Conservation (phyloP, 1,140 invertebrate genomes). For the Leptinotarsa undecemlineata region DNA sequence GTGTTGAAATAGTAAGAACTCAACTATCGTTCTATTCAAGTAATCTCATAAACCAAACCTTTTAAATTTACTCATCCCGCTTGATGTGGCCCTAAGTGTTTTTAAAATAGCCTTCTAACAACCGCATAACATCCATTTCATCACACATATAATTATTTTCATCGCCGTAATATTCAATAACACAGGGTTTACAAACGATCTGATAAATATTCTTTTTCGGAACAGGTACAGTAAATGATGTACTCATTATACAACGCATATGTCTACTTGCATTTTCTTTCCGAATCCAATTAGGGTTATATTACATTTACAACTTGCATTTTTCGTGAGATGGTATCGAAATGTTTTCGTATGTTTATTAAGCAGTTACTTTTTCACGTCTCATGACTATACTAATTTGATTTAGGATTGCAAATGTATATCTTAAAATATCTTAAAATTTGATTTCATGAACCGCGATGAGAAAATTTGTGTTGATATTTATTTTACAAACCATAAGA, state of each 20-base stretch:
- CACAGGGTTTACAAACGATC: conserved; percentile 31
- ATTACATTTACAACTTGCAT: conserved; percentile 6
- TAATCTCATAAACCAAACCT: neutral
- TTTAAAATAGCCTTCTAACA: conserved; percentile 31
- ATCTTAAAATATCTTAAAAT: too few relatives aligned
- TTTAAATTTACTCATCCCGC: neutral
- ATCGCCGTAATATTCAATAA: conserved; percentile 35
- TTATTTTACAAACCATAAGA: too few relatives aligned
- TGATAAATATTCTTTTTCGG: conserved; percentile 32
- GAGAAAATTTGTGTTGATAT: too few relatives aligned
- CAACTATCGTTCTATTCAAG: too few relatives aligned
- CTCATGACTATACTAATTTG: too few relatives aligned
- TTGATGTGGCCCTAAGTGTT: conserved; percentile 22
- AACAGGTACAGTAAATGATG: conserved; percentile 23
- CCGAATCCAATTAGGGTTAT: neutral
- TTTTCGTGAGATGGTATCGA: neutral
- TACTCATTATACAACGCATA: conserved; percentile 29
- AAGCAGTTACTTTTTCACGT: too few relatives aligned
- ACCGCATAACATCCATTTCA: conserved; percentile 29
- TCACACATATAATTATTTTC: conserved; percentile 33
- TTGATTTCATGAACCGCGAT: too few relatives aligned
- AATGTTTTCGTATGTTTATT: too few relatives aligned
- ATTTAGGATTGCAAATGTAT: too few relatives aligned
- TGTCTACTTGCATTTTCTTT: conserved; percentile 16
- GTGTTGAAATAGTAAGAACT: too few relatives aligned